Evolutionary conservation across 2,888 invertebrate genomes (phyloP), one percentile per base, ranked within the genome.

Genomic region (Polymixis flavicincta): DNA sequence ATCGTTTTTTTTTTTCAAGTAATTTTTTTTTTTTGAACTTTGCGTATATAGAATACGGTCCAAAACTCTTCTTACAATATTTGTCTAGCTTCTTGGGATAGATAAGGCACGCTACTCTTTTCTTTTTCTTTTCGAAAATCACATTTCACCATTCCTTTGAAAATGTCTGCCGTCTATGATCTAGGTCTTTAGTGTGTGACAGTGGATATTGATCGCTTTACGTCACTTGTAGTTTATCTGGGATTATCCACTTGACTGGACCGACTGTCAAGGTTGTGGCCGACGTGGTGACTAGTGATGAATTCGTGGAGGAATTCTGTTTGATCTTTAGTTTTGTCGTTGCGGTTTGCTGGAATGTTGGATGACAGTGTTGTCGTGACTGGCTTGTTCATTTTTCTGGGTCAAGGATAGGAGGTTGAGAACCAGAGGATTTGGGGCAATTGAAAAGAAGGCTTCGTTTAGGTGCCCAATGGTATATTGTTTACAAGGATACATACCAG

Each of bases 171-270:
- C 8, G 25, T 25, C 11, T 28, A 8, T 48, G 25, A 52, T 78
- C 32, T 45, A 19, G 28, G 50, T 63, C 0, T 63, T 77, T 25
- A 55, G 25, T n/a, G 3, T 42, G 8, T 57, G 55, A 52, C 52
- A 19, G 52, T 57, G 63, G 32, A 59, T 19, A 77, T 78, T 17
- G 78, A 71, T 64, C 71, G 45, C 1, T 37, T 9, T 28, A 45
- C 52, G 45, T 64, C 32, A 71, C 45, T 8, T 57, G 6, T 22
- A 19, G 25, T 57, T 71, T 77, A 52, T 78, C 57, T 52, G 45
- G 63, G 22, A 78, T 76, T 64, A 76, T 71, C 50, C 55, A 71
- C 63, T 63, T 63, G 25, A 52, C 25, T 76, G 42, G 63, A 57
- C 55, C 17, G 48, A 14, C 48, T 22, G 42, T 71, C 50, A 32